Evolutionary conservation across 2,888 invertebrate genomes (phyloP).

Genomic region (Lottia gigantea): DNA sequence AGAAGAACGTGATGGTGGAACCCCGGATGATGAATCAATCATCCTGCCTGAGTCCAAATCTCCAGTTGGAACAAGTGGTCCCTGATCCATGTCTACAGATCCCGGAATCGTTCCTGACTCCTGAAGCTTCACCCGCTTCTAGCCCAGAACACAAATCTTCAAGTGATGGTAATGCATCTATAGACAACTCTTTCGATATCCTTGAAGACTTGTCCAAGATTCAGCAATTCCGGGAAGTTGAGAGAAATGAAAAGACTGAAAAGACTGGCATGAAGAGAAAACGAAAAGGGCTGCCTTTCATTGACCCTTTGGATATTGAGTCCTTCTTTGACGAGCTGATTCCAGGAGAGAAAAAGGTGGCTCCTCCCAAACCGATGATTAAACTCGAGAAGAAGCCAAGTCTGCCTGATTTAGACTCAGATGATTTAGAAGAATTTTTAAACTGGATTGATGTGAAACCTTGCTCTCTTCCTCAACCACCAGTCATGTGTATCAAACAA

Average conservation of each 20-base stretch:
- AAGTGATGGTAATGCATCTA: constrained; percentile 20
- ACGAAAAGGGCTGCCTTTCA: constrained; percentile 35
- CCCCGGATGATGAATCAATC: constrained; percentile 22
- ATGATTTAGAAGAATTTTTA: constrained; percentile 51
- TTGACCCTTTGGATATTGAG: constrained; percentile 36
- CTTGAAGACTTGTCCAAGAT: constrained; percentile 1
- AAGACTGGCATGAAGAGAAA: constrained; percentile 12
- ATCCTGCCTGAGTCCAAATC: constrained; percentile 22
- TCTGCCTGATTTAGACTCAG: constrained; percentile 48
- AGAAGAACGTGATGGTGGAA: constrained; percentile 31
- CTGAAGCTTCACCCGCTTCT: constrained; percentile 57
- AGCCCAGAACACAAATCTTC: constrained; percentile 46
- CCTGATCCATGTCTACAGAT: constrained; percentile 42
- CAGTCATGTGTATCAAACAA: constrained; percentile 12
- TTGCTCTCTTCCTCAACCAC: constrained; percentile 20
- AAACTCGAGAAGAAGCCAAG: constrained; percentile 9
- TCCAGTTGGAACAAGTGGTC: constrained; percentile 48
- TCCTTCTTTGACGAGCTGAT: constrained; percentile 32
- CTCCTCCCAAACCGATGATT: constrained; percentile 16
- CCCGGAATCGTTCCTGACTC: constrained; percentile 57
- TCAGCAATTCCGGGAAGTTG: constrained; percentile 23
- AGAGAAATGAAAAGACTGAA: constrained; percentile 11
- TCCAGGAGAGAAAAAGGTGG: constrained; percentile 18
- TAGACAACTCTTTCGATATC: constrained; percentile 21
- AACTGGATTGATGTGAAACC: constrained; percentile 27